Evolutionary conservation across 2,888 invertebrate species (phyloP), one percentile per base, ranked within the genome.

Genomic region (Nipponacmea schrenckii): DNA sequence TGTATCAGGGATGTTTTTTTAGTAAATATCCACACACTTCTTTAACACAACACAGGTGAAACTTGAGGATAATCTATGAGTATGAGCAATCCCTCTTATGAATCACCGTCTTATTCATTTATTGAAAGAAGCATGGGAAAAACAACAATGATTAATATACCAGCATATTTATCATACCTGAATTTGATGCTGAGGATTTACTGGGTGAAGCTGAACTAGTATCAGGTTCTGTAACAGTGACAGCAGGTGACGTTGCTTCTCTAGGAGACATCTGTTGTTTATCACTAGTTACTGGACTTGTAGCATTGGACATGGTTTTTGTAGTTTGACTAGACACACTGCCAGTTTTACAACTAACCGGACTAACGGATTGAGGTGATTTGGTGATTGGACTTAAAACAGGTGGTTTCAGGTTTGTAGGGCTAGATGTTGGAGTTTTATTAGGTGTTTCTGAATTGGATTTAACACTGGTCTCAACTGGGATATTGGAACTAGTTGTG

Each of bases 171-270:
- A 7, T 39, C 3, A 39, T 39, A 39, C 39, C 39, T 39, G 39
- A 39, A 39, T 39, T 39, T 39, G 39, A 39, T 8, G 39, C 39
- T 5, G 39, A 39, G 39, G 39, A 39, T 39, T 39, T 39, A 39
- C 39, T 39, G 10, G 39, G 39, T 67, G 85, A 84, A 68, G 83
- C 79, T 50, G 86, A 86, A 68, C 90, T 90, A 10, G 90, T 90
- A 75, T 89, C 90, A 48, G 90, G 90, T 79, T 90, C 90, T n/a
- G 89, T 88, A 39, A 89, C 86, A 14, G 87, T 86, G 73, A 89
- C 86, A 67, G 83, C 84, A 15, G 87, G 82, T 24, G 84, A 83
- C n/a, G 76, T 71, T 20, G 80, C 75, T 71, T 84, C 83, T 48
- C 80, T 76, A 12, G 84, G 84, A 27, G 84, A 83, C 56, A 80